A percentile compares a stretch with the other conserved stretches of the same genome.
phyloP scores from a whole-genome alignment of 1,140 invertebrate genomes.

The Penaeus japonicus region DNA sequence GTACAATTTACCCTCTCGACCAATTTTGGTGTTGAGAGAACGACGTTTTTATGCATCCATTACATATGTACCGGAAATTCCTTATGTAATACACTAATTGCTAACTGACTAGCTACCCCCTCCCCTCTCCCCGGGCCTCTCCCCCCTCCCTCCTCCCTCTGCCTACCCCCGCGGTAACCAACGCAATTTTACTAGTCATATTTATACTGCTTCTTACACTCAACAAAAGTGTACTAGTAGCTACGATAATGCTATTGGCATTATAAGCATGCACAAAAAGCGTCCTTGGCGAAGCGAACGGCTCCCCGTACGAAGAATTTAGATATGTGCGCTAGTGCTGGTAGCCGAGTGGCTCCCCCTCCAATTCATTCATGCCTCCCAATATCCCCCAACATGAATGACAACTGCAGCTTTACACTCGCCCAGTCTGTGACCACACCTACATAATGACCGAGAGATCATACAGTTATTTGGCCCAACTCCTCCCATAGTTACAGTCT shows the following conservation, averaged over 20 bases:
- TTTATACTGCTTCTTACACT: background rate
- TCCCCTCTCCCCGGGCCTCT: background rate
- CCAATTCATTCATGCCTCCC: slow-evolving; percentile 51
- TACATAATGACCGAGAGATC: background rate
- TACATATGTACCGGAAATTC: slow-evolving; percentile 44
- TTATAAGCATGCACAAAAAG: background rate
- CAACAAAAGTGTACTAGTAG: background rate
- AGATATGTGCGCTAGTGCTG: slow-evolving; percentile 5
- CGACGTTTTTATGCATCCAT: background rate
- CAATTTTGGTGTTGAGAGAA: too few species aligned
- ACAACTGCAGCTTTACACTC: slow-evolving; percentile 45
- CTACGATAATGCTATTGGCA: background rate
- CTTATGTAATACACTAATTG: slow-evolving; percentile 46
- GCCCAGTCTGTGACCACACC: slow-evolving; percentile 17
- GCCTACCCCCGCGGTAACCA: slow-evolving; percentile 45
- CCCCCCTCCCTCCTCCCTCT: slow-evolving; percentile 17
- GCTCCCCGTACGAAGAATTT: background rate
- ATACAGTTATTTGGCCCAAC: background rate
- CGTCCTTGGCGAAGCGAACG: background rate
- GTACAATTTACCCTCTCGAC: too few species aligned
- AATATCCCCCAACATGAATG: slow-evolving; percentile 54
- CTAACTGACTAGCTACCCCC: slow-evolving; percentile 28
- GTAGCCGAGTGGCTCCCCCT: slow-evolving; percentile 23
- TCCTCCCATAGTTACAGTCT: background rate
- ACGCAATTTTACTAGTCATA: slow-evolving; percentile 31